phyloP scores from a whole-genome alignment of 2,888 invertebrate species.

The Papilio demoleus region DNA sequence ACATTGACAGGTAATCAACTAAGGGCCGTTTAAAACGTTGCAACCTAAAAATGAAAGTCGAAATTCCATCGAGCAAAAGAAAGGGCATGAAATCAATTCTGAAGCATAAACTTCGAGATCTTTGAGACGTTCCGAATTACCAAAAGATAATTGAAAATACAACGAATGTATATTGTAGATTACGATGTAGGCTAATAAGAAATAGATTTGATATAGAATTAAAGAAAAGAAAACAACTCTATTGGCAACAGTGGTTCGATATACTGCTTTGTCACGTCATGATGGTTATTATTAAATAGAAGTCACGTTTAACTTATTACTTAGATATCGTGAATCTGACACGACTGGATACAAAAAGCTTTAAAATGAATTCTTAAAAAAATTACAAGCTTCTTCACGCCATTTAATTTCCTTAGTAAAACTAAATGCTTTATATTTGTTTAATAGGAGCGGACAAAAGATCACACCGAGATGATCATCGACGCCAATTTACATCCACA shows the following conservation, averaged over 20 bases:
- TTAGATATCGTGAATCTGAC: conserved; percentile 19
- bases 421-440: not conserved
- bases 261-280: conserved; percentile 30
- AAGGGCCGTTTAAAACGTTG: conserved; percentile 40
- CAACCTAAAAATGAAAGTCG: conserved; percentile 40
- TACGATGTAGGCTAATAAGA: not conserved
- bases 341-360: conserved; percentile 18
- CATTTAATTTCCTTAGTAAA: not conserved
- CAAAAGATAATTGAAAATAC: conserved; percentile 10
- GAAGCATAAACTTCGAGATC: conserved; percentile 38
- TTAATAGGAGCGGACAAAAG: too few species aligned
- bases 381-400: not conserved
- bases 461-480: too few species aligned
- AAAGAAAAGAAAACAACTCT: not conserved
- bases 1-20: conserved; percentile 39
- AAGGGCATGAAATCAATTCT: conserved; percentile 38
- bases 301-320: conserved; percentile 27
- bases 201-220: not conserved
- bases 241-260: conserved; percentile 7
- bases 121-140: conserved; percentile 40
- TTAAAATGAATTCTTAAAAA: not conserved
- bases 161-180: not conserved
- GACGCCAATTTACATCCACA: too few species aligned
- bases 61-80: conserved; percentile 44
- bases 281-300: conserved; percentile 24